phyloP scores from a whole-genome alignment of 2,888 invertebrate species.

The Epinotia nisella region DNA sequence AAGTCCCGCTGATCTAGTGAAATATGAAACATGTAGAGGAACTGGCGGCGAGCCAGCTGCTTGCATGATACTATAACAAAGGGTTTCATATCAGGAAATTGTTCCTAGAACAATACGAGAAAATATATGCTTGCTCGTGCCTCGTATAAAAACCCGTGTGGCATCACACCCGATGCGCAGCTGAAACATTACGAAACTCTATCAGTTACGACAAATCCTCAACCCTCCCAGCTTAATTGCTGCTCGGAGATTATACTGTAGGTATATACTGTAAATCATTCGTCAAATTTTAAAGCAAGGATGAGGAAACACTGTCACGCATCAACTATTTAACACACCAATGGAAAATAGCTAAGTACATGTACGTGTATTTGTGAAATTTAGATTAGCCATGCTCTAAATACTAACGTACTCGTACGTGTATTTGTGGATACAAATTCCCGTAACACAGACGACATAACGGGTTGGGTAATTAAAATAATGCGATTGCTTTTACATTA shows the following conservation, averaged over 20 bases:
- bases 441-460: neutral
- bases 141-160: conserved; percentile 58
- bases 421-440: no score
- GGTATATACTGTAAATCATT: conserved; percentile 16
- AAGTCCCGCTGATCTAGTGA: conserved; percentile 76
- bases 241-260: conserved; percentile 10
- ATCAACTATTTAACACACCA: conserved; percentile 34
- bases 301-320: conserved; percentile 3
- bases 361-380: conserved; percentile 13
- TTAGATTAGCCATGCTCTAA: conserved; percentile 1
- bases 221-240: conserved; percentile 13
- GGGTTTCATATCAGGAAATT: conserved; percentile 79
- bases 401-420: neutral
- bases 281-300: conserved; percentile 13
- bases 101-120: conserved; percentile 75
- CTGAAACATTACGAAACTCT: conserved; percentile 53
- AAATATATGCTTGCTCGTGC: conserved; percentile 59
- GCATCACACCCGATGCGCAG: conserved; percentile 48
- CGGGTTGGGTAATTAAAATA: neutral
- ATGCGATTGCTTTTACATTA: neutral
- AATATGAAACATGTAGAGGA: conserved; percentile 78
- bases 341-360: conserved; percentile 5
- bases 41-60: conserved; percentile 76
- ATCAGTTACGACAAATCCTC: conserved; percentile 31
- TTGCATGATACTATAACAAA: conserved; percentile 77